Evolutionary conservation across 2,888 invertebrate species (phyloP), one percentile per base, ranked within the genome.

Genomic region (Eristalis pertinax): DNA sequence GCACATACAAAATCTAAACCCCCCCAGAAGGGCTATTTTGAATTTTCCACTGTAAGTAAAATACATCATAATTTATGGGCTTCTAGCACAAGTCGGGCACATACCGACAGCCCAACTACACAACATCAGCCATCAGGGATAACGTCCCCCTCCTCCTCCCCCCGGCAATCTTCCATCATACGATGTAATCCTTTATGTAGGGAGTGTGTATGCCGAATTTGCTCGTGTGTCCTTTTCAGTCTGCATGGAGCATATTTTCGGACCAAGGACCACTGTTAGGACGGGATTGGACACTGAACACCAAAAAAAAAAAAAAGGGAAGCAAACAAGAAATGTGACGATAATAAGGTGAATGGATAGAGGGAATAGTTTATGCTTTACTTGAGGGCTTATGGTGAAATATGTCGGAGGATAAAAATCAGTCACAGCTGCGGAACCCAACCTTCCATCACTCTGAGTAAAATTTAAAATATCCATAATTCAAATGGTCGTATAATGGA

Each of bases 341-440:
- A 75, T 86, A 86, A 75, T 82, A 86, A 82, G 86, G 86, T 82
- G 63, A 86, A 78, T 75, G 75, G 85, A 78, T 82, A 32, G 68
- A 78, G 60, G 70, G 77, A 70, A 82, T 79, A 75, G 78, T 75
- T 70, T 70, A 70, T 64, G 60, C 78, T 64, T 58, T 65, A 64
- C 74, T 85, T 63, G 64, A 64, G 58, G 82, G 63, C 74, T 75
- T 74, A 67, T 67, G 74, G 68, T 70, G 58, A 82, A 78, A 82
- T 75, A 72, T 82, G 82, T 79, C 78, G 63, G 22, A 72, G 74
- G 78, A 86, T 86, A 82, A 78, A 68, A 72, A 86, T 82, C 86
- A 82, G 78, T 86, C 78, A 78, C 72, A 75, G 70, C 86, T 82
- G 74, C 65, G 74, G 74, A 60, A 69, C 69, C 58, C 60, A 77